Evolutionary conservation across 2,888 invertebrate genomes (phyloP).

Genomic region (Tineola bisselliella): DNA sequence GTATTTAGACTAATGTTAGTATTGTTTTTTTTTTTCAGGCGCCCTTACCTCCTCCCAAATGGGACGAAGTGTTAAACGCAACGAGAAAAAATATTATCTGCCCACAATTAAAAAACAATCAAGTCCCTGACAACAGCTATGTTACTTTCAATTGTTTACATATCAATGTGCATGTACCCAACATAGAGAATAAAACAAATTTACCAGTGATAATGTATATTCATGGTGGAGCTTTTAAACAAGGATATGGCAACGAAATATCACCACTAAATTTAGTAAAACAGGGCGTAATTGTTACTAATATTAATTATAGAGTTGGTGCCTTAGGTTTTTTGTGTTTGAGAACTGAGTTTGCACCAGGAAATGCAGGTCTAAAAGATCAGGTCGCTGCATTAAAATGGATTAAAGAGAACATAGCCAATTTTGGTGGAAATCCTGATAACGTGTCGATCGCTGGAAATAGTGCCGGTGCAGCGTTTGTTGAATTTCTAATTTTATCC

Average conservation of each 20-base stretch:
- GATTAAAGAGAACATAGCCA: constrained; percentile 65
- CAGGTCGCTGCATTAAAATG: constrained; percentile 71
- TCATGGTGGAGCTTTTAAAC: constrained; percentile 50
- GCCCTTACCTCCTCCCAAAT: constrained; percentile 9
- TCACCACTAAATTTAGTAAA: constrained; percentile 43
- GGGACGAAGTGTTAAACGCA: constrained; percentile 12
- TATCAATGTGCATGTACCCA: constrained; percentile 12
- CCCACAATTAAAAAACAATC: not conserved
- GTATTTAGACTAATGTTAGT: not conserved
- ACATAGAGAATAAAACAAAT: not conserved
- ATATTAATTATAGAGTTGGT: constrained; percentile 56
- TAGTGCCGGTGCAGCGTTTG: constrained; percentile 61
- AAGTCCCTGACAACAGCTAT: not conserved
- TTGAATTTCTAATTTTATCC: constrained; percentile 10
- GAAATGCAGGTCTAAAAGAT: constrained; percentile 75
- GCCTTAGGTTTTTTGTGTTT: constrained; percentile 54
- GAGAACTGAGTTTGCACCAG: constrained; percentile 52
- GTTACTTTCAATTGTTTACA: not conserved
- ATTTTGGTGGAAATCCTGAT: constrained; percentile 71
- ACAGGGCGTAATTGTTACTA: constrained; percentile 55
- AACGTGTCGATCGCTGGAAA: constrained; percentile 72
- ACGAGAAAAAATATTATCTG: constrained; percentile 8
- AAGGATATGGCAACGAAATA: constrained; percentile 9
- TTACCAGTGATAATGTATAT: constrained; percentile 42
- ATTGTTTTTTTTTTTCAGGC: constrained; percentile 13